Evolutionary conservation across 2,888 invertebrate genomes (phyloP).

Genomic region (Drosophila flavopinicola): DNA sequence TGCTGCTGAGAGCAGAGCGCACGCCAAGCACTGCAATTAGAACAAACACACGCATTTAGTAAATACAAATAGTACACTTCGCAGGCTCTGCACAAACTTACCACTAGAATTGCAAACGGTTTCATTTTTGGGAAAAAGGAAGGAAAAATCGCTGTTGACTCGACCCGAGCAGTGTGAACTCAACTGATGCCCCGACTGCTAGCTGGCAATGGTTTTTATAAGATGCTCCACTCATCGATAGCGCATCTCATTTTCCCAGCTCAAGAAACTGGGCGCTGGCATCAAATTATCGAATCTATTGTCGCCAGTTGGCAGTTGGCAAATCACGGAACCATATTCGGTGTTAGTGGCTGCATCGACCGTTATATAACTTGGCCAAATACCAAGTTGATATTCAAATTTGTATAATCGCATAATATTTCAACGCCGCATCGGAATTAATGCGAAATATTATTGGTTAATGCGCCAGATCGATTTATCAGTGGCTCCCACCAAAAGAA

Average conservation of each 20-base stretch:
- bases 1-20: slow-evolving; percentile 45
- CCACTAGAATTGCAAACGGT: slow-evolving; percentile 66
- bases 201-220: slow-evolving; percentile 70
- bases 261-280: slow-evolving; percentile 39
- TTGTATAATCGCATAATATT: slow-evolving; percentile 61
- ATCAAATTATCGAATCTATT: slow-evolving; percentile 66
- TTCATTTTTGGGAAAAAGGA: slow-evolving; percentile 72
- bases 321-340: slow-evolving; percentile 73
- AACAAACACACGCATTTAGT: background rate
- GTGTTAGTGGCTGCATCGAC: slow-evolving; percentile 63
- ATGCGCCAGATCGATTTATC: slow-evolving; percentile 46
- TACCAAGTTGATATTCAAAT: slow-evolving; percentile 56
- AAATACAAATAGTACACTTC: too few relatives aligned
- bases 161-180: slow-evolving; percentile 37
- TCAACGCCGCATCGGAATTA: slow-evolving; percentile 53
- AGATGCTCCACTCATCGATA: slow-evolving; percentile 42
- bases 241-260: slow-evolving; percentile 39
- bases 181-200: slow-evolving; percentile 58
- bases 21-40: slow-evolving; percentile 61
- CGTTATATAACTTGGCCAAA: slow-evolving; percentile 61
- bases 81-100: slow-evolving; percentile 41
- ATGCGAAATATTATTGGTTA: slow-evolving; percentile 74
- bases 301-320: slow-evolving; percentile 56
- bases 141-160: slow-evolving; percentile 31
- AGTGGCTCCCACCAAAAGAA: slow-evolving; percentile 56